phyloP scores from a whole-genome alignment of 1,140 invertebrate species.

The Thrips palmi region DNA sequence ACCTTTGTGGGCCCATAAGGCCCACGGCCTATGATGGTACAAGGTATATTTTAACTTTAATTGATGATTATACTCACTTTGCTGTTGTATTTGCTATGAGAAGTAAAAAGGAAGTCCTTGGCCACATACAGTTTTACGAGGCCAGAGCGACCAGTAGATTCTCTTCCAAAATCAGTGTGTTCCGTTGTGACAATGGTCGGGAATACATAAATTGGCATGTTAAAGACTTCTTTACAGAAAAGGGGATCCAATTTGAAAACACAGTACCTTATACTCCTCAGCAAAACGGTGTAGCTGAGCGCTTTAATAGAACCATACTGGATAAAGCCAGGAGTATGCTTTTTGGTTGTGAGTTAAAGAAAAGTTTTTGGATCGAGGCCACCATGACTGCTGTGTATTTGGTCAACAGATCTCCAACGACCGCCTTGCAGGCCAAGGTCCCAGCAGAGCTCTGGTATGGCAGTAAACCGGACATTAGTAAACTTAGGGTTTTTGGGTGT shows the following conservation, averaged over 20 bases:
- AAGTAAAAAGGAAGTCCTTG: too few relatives aligned
- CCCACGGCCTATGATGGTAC: too few relatives aligned
- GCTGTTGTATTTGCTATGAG: too few relatives aligned
- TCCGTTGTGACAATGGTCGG: slow-evolving; percentile 14
- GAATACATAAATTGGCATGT: slow-evolving; percentile 12
- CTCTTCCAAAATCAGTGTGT: slow-evolving; percentile 10
- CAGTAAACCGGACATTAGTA: slow-evolving; percentile 12
- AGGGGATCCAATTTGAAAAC: slow-evolving; percentile 16
- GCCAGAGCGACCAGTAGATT: too few relatives aligned
- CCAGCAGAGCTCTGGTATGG: slow-evolving; percentile 15
- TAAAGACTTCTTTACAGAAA: slow-evolving; percentile 14
- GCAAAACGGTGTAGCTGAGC: slow-evolving; percentile 21
- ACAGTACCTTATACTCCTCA: slow-evolving; percentile 20
- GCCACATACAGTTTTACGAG: too few relatives aligned
- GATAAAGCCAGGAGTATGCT: too few relatives aligned
- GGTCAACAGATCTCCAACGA: too few relatives aligned
- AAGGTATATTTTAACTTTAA: too few relatives aligned
- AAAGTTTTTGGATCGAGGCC: slow-evolving; percentile 27
- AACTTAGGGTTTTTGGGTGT: slow-evolving; percentile 13
- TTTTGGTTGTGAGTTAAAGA: too few relatives aligned
- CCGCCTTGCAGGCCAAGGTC: slow-evolving; percentile 15
- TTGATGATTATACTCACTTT: too few relatives aligned
- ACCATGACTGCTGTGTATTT: slow-evolving; percentile 23
- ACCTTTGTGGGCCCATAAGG: too few relatives aligned
- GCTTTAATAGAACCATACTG: slow-evolving; percentile 16